Evolutionary conservation across 30 jellyfish, hydroid and myxozoan species (phyloP).

Genomic region (Aurelia sp.): DNA sequence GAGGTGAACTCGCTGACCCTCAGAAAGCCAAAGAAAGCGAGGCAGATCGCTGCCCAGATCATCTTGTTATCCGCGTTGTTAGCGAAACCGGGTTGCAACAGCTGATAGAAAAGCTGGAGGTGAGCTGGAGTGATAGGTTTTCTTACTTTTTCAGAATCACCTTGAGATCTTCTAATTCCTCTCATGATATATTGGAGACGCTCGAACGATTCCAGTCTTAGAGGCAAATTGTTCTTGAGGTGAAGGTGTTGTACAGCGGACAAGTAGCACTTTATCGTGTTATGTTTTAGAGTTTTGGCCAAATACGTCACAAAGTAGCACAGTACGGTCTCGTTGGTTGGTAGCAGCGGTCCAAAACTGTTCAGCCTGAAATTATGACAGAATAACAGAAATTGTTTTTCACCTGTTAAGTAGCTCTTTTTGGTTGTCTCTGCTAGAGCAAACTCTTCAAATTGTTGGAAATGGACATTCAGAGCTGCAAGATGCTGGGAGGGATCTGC

Average conservation of each 20-base stretch:
- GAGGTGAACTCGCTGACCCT: no score
- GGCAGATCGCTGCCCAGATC: constrained; percentile 24
- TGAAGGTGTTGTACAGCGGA: constrained; percentile 1
- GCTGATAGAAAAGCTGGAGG: no score
- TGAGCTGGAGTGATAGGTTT: no score
- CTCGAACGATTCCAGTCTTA: no score
- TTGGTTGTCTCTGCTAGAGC: not conserved
- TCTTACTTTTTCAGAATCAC: no score
- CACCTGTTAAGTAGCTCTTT: constrained; percentile 7
- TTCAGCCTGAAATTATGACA: not conserved
- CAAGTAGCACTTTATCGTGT: constrained; percentile 7
- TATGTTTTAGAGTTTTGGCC: constrained; percentile 4
- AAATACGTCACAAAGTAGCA: not conserved
- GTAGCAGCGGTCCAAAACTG: not conserved
- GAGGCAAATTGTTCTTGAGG: not conserved
- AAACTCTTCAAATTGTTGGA: not conserved
- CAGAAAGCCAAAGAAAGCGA: constrained; percentile 7
- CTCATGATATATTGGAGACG: no score
- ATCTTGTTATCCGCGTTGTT: not conserved
- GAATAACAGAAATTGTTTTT: not conserved
- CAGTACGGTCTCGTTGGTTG: constrained; percentile 3
- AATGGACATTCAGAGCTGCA: not conserved
- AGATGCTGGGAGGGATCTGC: constrained; percentile 1
- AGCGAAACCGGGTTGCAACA: not conserved
- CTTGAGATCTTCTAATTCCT: no score